Evolutionary conservation across 2,888 invertebrate species (phyloP), one percentile per base, ranked within the genome.

Genomic region (Limnephilus lunatus): DNA sequence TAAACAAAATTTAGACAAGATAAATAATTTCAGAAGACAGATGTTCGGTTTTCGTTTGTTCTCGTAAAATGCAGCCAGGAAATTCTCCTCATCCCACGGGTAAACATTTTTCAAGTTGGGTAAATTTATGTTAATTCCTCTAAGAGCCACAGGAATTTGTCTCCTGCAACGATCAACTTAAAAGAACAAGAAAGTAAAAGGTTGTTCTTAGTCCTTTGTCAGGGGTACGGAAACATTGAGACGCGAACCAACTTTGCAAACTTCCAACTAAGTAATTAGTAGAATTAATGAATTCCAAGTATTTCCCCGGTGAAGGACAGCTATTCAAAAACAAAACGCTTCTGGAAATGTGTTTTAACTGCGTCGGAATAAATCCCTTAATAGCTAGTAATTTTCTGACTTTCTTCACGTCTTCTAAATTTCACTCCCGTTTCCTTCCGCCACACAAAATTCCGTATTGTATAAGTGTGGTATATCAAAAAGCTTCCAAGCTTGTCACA

Each of bases 181-280:
- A 83, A 35, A 83, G 83, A 83, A 83, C 83, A 83, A 83, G 35
- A 83, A 83, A 83, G 83, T 39, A 68, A 68, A 68, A 68, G 68
- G 68, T 68, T 68, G 68, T n/a, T 68, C 68, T 68, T 68, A 9
- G 68, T 68, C 68, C 68, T 68, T 68, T 68, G 25, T 68, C 68
- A 68, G 68, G 68, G n/a, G 68, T 68, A 25, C 68, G 68, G n/a
- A 68, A 68, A 68, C 68, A 68, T 68, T 68, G n/a, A 68, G 25
- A 68, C 68, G 25, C 68, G 68, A 68, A n/a, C 25, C 68, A 68
- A 68, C 25, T 68, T 68, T 25, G 68, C 25, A 68, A 68, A 68
- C 68, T 68, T 68, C 25, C 68, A 25, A 68, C 68, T 68, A 68
- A 68, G 5, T 68, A 68, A 68, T 68, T 68, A 68, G 68, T 68